Evolutionary conservation across 2,113 vertebrate species (phyloP).

Genomic region (Pterophyllum scalare): DNA sequence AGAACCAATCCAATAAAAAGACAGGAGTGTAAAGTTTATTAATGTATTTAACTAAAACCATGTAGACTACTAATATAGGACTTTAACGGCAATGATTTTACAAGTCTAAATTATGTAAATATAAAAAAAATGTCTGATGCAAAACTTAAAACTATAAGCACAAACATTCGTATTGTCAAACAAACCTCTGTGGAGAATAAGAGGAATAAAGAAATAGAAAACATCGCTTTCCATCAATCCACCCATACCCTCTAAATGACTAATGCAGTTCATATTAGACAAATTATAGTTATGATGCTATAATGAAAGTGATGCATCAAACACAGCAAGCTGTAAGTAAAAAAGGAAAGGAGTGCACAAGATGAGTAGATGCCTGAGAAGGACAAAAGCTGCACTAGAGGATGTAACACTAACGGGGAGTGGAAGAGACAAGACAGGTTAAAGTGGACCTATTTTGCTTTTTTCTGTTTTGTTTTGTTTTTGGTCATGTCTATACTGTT

Average conservation of each 20-base stretch:
- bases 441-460: not conserved
- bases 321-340: not conserved
- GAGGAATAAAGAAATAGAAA: not conserved
- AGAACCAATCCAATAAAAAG: not conserved
- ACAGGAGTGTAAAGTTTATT: not conserved
- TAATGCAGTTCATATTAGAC: not conserved
- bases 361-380: constrained; percentile 3
- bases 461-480: not conserved
- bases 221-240: not conserved
- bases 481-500: not conserved
- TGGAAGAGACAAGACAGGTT: not conserved
- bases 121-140: not conserved
- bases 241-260: not conserved
- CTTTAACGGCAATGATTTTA: not conserved
- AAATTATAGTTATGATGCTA: not conserved
- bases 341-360: constrained; percentile 7
- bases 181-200: not conserved
- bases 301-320: not conserved
- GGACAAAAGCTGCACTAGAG: not conserved
- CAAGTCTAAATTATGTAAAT: not conserved
- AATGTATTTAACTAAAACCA: no score
- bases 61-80: no score
- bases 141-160: not conserved
- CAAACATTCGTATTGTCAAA: not conserved
- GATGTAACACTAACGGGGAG: not conserved